Evolutionary conservation across 2,113 vertebrate genomes (phyloP).

Genomic region (Chelonoidis abingdonii): DNA sequence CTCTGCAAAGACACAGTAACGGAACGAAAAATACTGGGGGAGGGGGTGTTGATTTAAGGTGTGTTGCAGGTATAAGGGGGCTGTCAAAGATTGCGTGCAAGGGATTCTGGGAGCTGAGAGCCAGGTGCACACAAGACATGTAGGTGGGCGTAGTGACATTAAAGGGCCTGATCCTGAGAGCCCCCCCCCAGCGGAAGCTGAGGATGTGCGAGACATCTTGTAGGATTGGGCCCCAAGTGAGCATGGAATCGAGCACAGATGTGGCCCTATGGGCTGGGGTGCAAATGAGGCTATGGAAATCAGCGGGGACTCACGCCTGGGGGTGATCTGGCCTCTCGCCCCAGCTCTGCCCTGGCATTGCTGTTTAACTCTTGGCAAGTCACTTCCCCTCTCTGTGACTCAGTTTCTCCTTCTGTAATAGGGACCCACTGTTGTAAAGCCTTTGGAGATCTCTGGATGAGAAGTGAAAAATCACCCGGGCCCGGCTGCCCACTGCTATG

Average conservation of each 20-base stretch:
- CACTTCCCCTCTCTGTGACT: background rate
- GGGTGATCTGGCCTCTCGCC: background rate
- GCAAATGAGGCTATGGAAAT: background rate
- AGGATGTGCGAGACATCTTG: background rate
- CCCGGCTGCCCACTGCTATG: background rate
- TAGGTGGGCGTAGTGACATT: background rate
- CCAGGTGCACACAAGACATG: background rate
- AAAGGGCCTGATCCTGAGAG: background rate
- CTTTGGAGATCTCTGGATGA: background rate
- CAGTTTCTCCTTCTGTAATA: background rate
- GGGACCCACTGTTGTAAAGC: background rate
- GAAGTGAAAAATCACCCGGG: too few relatives aligned
- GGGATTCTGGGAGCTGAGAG: background rate
- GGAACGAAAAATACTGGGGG: background rate
- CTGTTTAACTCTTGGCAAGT: background rate
- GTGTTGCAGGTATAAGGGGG: background rate
- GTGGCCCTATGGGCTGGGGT: background rate
- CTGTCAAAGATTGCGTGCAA: background rate
- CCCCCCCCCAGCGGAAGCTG: background rate
- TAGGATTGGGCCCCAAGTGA: background rate
- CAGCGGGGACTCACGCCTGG: background rate
- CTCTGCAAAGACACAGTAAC: background rate
- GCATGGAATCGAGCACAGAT: background rate
- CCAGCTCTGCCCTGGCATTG: background rate
- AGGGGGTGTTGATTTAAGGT: fast-evolving